Percentiles rank a stretch among this genome's conserved stretches.
These are phyloP conservation scores for Centropyge bicolor DNA, from an alignment of 2,797 vertebrate species.

Conservation along the genomic window DNA sequence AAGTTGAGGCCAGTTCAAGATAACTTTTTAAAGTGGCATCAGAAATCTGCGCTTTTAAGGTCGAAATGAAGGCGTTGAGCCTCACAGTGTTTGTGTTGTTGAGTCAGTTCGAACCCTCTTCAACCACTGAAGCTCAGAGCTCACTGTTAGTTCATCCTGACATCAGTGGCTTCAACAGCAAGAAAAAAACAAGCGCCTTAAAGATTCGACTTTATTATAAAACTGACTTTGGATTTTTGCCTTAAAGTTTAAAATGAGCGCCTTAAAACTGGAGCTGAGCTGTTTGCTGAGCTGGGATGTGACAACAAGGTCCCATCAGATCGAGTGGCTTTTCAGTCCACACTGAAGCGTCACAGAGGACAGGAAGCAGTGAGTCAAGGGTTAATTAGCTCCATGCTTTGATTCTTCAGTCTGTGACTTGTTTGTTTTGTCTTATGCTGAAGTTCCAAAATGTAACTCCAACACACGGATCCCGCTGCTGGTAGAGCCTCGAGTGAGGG, in stretches of 20 bases:
- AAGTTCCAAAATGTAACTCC: too few species aligned
- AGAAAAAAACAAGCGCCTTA: slow-evolving; percentile 19
- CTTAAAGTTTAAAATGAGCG: slow-evolving; percentile 8
- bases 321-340: neutral
- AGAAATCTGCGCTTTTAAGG: neutral
- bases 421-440: neutral
- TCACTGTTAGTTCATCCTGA: neutral
- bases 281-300: neutral
- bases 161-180: neutral
- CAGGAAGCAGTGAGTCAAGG: too few species aligned
- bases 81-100: neutral
- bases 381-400: neutral
- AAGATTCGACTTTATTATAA: neutral
- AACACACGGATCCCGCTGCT: neutral
- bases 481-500: neutral
- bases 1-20: neutral
- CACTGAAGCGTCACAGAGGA: neutral
- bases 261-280: slow-evolving; percentile 11
- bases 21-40: too few species aligned
- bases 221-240: slow-evolving; percentile 12
- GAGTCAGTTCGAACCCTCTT: neutral
- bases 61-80: neutral
- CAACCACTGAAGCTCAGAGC: neutral
- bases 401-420: neutral
- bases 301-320: neutral